phyloP scores from a whole-genome alignment of 2,888 invertebrate genomes.

The Drosophila buzzatii region DNA sequence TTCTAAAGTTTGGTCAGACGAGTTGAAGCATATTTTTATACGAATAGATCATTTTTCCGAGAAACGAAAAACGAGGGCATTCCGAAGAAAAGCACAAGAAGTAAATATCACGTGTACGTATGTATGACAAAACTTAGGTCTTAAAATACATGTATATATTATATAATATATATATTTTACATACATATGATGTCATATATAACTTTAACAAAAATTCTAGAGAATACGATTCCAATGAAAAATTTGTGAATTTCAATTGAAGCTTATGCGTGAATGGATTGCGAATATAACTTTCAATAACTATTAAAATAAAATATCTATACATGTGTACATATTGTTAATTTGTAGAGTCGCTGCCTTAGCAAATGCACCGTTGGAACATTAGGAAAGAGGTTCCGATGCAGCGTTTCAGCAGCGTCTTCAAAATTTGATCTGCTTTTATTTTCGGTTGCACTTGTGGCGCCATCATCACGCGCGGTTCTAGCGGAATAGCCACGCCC shows the following conservation, averaged over 20 bases:
- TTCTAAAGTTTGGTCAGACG: conserved; percentile 2
- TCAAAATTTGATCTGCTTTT: conserved; percentile 87
- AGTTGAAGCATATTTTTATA: neutral
- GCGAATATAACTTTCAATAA: neutral
- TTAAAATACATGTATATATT: too few species aligned
- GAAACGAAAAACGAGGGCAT: neutral
- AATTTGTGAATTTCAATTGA: neutral
- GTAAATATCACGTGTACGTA: neutral
- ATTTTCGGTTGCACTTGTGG: conserved; percentile 88
- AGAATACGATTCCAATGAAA: neutral
- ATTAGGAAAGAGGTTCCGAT: conserved; percentile 93
- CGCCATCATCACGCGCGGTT: conserved; percentile 74
- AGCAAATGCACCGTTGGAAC: conserved; percentile 89
- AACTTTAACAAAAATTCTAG: neutral
- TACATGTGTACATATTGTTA: neutral
- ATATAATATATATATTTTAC: neutral
- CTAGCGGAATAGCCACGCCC: conserved; percentile 30
- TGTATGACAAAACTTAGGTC: too few species aligned
- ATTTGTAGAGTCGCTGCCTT: conserved; percentile 78
- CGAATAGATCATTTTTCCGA: neutral
- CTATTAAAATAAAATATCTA: neutral
- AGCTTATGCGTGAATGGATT: neutral
- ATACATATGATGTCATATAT: too few species aligned
- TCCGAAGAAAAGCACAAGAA: neutral
- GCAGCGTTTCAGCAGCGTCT: conserved; percentile 89